These are phyloP conservation scores for Masticophis lateralis DNA, from an alignment of 2,797 vertebrate species.

Conservation along the genomic window DNA sequence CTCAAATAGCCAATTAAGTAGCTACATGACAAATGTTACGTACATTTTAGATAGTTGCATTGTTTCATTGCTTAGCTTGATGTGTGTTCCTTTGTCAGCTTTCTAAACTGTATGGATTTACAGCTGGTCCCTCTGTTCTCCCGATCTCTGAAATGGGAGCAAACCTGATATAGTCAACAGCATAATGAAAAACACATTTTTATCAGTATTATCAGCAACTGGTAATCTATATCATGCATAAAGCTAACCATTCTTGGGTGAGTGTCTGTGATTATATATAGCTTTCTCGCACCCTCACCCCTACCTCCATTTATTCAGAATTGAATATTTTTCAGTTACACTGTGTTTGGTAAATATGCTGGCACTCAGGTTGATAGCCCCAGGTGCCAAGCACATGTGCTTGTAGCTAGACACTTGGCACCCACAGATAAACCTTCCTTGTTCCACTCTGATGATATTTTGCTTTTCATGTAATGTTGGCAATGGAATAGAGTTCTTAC, in stretches of 20 bases:
- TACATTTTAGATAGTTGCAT: not conserved
- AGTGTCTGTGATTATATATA: not conserved
- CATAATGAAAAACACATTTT: not conserved
- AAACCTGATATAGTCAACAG: not conserved
- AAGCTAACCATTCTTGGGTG: not conserved
- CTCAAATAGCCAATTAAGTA: not conserved
- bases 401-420: conserved; percentile 22
- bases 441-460: conserved; percentile 24
- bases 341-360: conserved; percentile 11
- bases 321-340: conserved; percentile 12
- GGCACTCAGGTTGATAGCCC: not conserved
- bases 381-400: conserved; percentile 38
- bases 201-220: not conserved
- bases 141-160: not conserved
- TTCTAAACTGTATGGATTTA: not conserved
- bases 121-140: not conserved
- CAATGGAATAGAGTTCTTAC: not conserved
- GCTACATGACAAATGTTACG: not conserved
- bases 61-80: not conserved
- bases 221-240: not conserved
- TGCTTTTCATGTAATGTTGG: not conserved
- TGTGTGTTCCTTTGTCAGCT: not conserved
- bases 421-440: not conserved
- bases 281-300: not conserved
- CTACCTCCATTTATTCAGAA: not conserved